Evolutionary conservation across 2,888 invertebrate genomes (phyloP).

Genomic region (Pantelozetes paolii): DNA sequence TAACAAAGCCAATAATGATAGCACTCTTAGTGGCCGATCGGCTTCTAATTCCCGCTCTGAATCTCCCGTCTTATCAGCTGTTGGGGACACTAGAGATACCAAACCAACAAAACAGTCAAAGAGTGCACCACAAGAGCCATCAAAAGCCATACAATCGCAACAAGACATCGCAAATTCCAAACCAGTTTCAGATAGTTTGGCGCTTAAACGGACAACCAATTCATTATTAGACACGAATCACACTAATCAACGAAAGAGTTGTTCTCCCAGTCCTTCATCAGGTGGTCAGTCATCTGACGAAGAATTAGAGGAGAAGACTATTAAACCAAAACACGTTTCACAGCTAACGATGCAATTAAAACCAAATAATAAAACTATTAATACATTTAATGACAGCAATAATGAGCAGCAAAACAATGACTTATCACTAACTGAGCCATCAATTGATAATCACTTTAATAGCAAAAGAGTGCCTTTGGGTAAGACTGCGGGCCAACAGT

Average conservation of each 20-base stretch:
- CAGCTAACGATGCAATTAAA: slow-evolving; percentile 26
- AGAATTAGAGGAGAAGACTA: slow-evolving; percentile 25
- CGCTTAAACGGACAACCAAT: slow-evolving; percentile 21
- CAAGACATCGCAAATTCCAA: slow-evolving; percentile 11
- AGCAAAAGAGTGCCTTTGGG: slow-evolving; percentile 35
- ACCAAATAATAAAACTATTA: not conserved
- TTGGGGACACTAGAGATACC: slow-evolving; percentile 18
- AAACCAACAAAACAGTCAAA: slow-evolving; percentile 8
- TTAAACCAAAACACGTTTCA: not conserved
- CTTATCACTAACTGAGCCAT: slow-evolving; percentile 29
- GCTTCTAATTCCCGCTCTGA: slow-evolving; percentile 37
- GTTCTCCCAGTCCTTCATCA: slow-evolving; percentile 24
- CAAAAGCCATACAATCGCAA: not conserved
- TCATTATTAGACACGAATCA: not conserved
- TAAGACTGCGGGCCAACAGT: slow-evolving; percentile 37
- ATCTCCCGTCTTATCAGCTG: slow-evolving; percentile 34
- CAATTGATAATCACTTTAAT: slow-evolving; percentile 8
- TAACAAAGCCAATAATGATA: slow-evolving; percentile 19
- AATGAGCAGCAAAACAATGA: slow-evolving; percentile 5
- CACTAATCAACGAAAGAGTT: not conserved
- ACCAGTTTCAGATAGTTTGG: slow-evolving; percentile 27
- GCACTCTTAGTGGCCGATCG: slow-evolving; percentile 33
- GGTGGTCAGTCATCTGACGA: slow-evolving; percentile 30
- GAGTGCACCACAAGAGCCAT: not conserved
- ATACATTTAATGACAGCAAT: not conserved